Base-by-base conservation (phyloP, 2,888 invertebrate genomes). In the Atrina japonica region DNA sequence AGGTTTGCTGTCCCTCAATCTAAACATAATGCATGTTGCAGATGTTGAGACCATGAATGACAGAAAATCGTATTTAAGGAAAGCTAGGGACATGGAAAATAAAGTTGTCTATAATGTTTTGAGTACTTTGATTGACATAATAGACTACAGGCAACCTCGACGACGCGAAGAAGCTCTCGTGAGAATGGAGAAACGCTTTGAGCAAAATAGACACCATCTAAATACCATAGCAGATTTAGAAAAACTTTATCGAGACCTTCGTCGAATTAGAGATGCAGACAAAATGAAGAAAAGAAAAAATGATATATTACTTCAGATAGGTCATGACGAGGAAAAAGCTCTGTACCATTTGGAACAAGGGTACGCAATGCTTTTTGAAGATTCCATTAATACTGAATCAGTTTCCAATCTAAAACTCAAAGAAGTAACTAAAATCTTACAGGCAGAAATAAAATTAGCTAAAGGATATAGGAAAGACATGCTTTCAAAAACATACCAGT, bases 261-360 rank as follows among this genome's bases (percentile, higher is more conserved):
- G 40, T 23, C 5, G 40, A 23, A 0, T 40, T 11, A 9, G 5
- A 0, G 41, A 41, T 2, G 43, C 58, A 1, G 41, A n/a, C 6
- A 21, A 41, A 23, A 21, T 14, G 11, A 40, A 41, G 23, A 7
- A 40, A 41, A 5, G 11, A 5, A 43, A 23, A 3, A 25, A 41
- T 9, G 41, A 18, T 21, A 58, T 58, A 5, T 1, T 58, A 11
- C 0, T 25, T 16, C 21, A 41, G 1, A n/a, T 5, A 0, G 1
- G 18, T 1, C n/a, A 21, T 5, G 23, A 40, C 5, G 40, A 40
- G 1, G 11, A 18, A 16, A 58, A 58, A 58, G 58, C 58, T 3
- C 6, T 58, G 16, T 58, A 25, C 41, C 16, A 40, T 21, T 41
- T 58, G 59, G 59, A 59, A 27, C 59, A 59, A 16, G 59, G 59